Conservation (phyloP, 2,888 invertebrate genomes). For the Operophtera brumata region DNA sequence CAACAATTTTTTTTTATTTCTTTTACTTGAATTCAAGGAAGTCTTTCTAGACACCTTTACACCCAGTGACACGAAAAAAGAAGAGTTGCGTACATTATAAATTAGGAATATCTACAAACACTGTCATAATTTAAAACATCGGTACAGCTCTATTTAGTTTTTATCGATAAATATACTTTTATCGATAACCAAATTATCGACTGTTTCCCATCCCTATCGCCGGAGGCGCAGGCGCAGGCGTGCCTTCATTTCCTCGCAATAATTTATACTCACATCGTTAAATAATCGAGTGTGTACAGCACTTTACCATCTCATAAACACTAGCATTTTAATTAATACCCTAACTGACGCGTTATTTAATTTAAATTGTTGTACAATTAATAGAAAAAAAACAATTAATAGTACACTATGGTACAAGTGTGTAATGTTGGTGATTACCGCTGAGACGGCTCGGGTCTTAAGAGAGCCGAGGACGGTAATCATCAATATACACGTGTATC, state of each 20-base stretch:
- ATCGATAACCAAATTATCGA: slow-evolving; percentile 31
- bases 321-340: slow-evolving; percentile 61
- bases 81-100: neutral
- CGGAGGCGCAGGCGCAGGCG: slow-evolving; percentile 62
- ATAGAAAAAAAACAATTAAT: no score
- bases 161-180: neutral
- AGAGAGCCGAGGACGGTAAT: no score
- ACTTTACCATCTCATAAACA: slow-evolving; percentile 58
- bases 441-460: no score
- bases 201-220: slow-evolving; percentile 45
- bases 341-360: slow-evolving; percentile 18
- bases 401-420: no score
- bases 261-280: slow-evolving; percentile 74
- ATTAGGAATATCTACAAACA: no score
- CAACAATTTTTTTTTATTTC: no score
- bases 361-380: no score
- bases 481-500: no score
- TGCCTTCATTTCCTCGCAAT: slow-evolving; percentile 66
- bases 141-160: no score
- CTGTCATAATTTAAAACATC: no score
- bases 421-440: no score
- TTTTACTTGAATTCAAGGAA: neutral
- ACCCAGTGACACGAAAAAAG: neutral
- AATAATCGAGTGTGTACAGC: slow-evolving; percentile 59
- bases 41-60: neutral